Conservation (phyloP, 2,888 invertebrate species). For the Netelia inedita region DNA sequence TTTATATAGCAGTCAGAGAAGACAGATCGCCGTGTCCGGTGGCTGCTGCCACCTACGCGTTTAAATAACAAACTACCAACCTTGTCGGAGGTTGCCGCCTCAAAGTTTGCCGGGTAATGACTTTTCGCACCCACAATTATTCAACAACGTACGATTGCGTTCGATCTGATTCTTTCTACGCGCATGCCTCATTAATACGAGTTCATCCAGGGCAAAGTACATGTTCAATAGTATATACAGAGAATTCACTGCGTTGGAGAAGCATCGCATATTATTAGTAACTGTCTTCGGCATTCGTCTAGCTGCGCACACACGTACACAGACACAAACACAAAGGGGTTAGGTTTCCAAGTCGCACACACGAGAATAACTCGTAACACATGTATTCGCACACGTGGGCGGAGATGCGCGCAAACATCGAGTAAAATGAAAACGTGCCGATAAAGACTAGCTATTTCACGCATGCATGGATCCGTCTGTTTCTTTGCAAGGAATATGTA, state of each 20-base stretch:
- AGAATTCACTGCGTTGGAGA: no score
- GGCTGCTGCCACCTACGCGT: constrained; percentile 73
- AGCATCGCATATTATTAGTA: no score
- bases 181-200: neutral
- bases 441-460: constrained; percentile 2
- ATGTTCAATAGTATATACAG: neutral
- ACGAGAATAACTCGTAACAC: neutral
- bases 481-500: constrained; percentile 1
- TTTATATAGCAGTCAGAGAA: no score
- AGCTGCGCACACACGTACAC: neutral
- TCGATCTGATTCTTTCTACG: constrained; percentile 1
- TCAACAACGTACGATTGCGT: constrained; percentile 10
- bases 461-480: constrained; percentile 1
- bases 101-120: constrained; percentile 32
- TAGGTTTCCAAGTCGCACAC: neutral
- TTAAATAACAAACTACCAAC: neutral
- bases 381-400: constrained; percentile 18
- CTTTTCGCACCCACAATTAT: constrained; percentile 3
- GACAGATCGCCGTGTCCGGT: constrained; percentile 47
- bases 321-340: neutral
- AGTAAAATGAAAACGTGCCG: constrained; percentile 21
- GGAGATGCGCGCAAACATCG: neutral
- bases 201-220: constrained; percentile 16
- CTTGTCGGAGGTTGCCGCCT: constrained; percentile 3
- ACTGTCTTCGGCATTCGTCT: neutral